Evolutionary conservation across 2,113 vertebrate genomes (phyloP).

Genomic region (Typhlomys cinereus): DNA sequence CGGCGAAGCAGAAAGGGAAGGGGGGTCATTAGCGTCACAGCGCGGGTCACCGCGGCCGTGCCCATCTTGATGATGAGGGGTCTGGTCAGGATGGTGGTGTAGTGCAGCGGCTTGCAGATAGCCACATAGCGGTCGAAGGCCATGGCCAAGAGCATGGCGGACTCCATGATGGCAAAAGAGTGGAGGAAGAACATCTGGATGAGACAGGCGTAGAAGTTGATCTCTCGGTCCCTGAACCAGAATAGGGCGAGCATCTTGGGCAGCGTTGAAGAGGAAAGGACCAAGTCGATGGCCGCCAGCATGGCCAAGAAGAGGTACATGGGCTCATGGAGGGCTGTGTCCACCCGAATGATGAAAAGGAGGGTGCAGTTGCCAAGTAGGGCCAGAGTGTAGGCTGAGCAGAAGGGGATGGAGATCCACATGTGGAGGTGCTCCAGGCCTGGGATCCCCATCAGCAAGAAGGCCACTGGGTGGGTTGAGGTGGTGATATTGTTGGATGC

Average conservation of each 20-base stretch:
- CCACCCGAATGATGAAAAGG: conserved; percentile 69
- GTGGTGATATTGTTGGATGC: conserved; percentile 74
- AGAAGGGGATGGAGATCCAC: conserved; percentile 79
- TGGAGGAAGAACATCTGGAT: conserved; percentile 81
- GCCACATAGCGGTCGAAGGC: conserved; percentile 79
- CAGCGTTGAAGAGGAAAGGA: conserved; percentile 75
- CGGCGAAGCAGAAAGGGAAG: conserved; percentile 69
- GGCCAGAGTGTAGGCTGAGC: conserved; percentile 66
- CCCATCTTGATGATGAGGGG: conserved; percentile 59
- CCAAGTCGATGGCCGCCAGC: conserved; percentile 75
- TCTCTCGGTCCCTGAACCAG: conserved; percentile 66
- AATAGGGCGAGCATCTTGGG: conserved; percentile 80
- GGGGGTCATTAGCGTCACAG: conserved; percentile 59
- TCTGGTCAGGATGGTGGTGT: conserved; percentile 57
- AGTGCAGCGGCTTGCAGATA: conserved; percentile 78
- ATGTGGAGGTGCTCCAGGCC: conserved; percentile 72
- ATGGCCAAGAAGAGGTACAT: conserved; percentile 83
- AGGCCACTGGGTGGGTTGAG: conserved; percentile 54
- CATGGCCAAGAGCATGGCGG: conserved; percentile 75
- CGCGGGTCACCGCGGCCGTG: conserved; percentile 34
- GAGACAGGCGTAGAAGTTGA: conserved; percentile 77
- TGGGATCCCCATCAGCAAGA: conserved; percentile 79
- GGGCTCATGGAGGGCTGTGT: conserved; percentile 79
- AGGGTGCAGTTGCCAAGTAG: conserved; percentile 73
- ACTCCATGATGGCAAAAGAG: conserved; percentile 78